Percentiles rank a stretch among this genome's conserved stretches.
Conservation (phyloP, 2,888 invertebrate species). For the Vanessa cardui region DNA sequence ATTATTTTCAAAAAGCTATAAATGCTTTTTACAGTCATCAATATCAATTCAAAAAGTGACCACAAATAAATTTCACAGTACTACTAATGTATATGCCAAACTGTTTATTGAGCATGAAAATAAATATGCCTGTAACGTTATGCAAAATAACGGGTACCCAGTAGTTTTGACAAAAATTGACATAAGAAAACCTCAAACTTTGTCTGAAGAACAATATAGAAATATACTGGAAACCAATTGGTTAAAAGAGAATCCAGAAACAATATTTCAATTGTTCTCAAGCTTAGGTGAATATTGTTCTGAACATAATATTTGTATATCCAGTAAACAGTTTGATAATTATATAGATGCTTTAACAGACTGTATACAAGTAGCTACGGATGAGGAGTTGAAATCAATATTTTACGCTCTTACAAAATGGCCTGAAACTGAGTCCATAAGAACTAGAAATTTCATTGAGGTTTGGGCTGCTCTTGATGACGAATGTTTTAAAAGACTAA, state of each 20-base stretch:
- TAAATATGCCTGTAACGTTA: constrained; percentile 64
- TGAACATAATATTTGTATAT: constrained; percentile 61
- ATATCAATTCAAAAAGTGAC: constrained; percentile 7
- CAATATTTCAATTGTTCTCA: constrained; percentile 61
- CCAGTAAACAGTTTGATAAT: constrained; percentile 64
- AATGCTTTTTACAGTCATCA: constrained; percentile 1
- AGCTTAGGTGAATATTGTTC: constrained; percentile 61
- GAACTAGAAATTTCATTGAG: constrained; percentile 83
- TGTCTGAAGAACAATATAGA: constrained; percentile 53
- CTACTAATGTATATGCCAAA: constrained; percentile 51
- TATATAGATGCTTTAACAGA: constrained; percentile 75
- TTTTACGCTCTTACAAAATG: constrained; percentile 78
- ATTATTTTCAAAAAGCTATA: constrained; percentile 16
- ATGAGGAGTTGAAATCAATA: constrained; percentile 81
- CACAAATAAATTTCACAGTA: constrained; percentile 48
- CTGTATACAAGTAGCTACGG: constrained; percentile 78
- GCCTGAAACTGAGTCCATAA: constrained; percentile 76
- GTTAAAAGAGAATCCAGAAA: constrained; percentile 51
- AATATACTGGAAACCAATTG: constrained; percentile 55
- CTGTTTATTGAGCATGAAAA: constrained; percentile 73
- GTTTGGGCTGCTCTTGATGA: constrained; percentile 87
- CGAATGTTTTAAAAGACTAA: constrained; percentile 77
- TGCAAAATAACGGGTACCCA: constrained; percentile 65
- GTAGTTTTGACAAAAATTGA: constrained; percentile 45
- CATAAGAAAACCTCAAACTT: constrained; percentile 23